Percentiles rank a stretch among this genome's conserved stretches.
Conservation (phyloP, 2,113 vertebrate species). For the Burhinus oedicnemus region DNA sequence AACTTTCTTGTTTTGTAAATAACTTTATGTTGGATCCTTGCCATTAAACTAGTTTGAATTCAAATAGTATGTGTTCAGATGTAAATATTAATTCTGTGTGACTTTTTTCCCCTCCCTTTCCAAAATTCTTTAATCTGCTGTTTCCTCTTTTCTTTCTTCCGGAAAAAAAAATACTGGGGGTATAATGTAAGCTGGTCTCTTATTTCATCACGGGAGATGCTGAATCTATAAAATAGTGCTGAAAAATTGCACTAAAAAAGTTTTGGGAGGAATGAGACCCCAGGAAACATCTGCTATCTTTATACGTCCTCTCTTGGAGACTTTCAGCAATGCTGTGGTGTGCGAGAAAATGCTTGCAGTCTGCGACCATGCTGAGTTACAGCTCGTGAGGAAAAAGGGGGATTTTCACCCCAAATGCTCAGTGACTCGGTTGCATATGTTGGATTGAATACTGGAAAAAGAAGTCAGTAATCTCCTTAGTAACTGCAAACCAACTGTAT, state of each 20-base stretch:
- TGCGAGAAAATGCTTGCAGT: constrained; percentile 63
- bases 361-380: constrained; percentile 71
- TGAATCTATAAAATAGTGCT: constrained; percentile 60
- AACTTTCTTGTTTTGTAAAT: constrained; percentile 36
- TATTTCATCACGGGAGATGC: constrained; percentile 59
- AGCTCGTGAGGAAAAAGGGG: constrained; percentile 68
- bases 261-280: constrained; percentile 73
- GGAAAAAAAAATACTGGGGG: background rate
- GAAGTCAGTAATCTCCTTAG: constrained; percentile 73
- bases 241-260: constrained; percentile 64
- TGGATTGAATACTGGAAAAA: constrained; percentile 75
- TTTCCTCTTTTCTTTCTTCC: constrained; percentile 67
- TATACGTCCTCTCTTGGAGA: constrained; percentile 72
- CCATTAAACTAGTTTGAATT: constrained; percentile 41
- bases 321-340: constrained; percentile 62
- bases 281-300: constrained; percentile 71
- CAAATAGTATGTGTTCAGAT: constrained; percentile 61
- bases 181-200: constrained; percentile 62
- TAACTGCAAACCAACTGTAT: constrained; percentile 65
- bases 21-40: constrained; percentile 29
- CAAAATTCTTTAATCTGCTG: constrained; percentile 73
- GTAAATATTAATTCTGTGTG: constrained; percentile 64
- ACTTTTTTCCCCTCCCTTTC: constrained; percentile 28
- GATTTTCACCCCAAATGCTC: constrained; percentile 57
- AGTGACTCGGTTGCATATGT: constrained; percentile 75